Base-by-base conservation (phyloP, 2,113 vertebrate species). In the Sinocyclocheilus anophthalmus region DNA sequence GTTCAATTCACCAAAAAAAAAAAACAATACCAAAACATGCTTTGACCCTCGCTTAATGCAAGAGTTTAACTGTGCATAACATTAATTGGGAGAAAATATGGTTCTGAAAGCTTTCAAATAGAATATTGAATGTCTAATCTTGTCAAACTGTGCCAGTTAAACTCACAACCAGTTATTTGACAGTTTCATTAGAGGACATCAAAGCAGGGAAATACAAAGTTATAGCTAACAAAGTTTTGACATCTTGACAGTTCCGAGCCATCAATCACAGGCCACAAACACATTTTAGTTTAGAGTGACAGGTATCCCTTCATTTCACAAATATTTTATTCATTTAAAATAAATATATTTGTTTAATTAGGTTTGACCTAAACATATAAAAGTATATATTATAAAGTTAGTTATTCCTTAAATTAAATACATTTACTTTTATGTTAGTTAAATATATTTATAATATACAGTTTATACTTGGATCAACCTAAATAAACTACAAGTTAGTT, bases 31-130 rank as follows among this genome's bases (percentile, higher is more conserved):
- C 42, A 4, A 83, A 22, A 13, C 14, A n/a, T 22, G 18, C 11
- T 72, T 39, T 37, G 65, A 33, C 26, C 18, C 30, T 22, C 9
- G 5, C 24, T 72, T 83, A 37, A 55, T 69, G 3, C n/a, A 53
- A 55, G 2, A 70, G 81, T 53, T 69, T 70, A 33, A 63, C 33
- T 78, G 30, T 55, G 4, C 24, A 77, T 14, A 57, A 67, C 13
- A 81, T 81, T 33, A n/a, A 57, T 37, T 80, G 26, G 24, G 76
- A 78, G 18, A 78, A 78, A 57, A 78, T 45, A 42, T 67, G 37
- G 5, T 37, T 59, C 14, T 83, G 67, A 57, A 73, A 39, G 22
- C 37, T 59, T 83, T 83, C 81, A 83, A 83, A 83, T 37, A 73
- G 67, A 83, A 83, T 83, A 57, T 42, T 42, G 12, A 67, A 72